Evolutionary conservation across 1,140 invertebrate species (phyloP).

Genomic region (Patella vulgata): DNA sequence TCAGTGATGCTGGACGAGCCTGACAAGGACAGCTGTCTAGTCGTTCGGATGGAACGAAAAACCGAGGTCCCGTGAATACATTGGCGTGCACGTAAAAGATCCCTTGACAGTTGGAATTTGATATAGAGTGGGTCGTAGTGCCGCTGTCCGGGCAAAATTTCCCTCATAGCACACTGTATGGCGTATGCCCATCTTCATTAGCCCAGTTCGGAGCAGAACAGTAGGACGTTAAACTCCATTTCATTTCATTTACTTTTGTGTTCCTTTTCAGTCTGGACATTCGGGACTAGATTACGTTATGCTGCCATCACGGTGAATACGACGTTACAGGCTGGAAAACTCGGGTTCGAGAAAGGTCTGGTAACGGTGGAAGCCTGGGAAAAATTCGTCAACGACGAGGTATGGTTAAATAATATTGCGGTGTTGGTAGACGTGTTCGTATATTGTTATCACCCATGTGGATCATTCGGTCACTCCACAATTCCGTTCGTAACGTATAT

Average conservation of each 20-base stretch:
- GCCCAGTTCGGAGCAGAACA: no score
- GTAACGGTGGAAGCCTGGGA: conserved; percentile 41
- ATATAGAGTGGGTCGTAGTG: no score
- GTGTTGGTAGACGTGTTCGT: conserved; percentile 12
- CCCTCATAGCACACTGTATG: no score
- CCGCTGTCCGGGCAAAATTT: no score
- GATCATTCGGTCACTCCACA: conserved; percentile 5
- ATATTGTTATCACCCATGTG: background rate
- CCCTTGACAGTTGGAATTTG: no score
- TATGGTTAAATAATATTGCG: conserved; percentile 10
- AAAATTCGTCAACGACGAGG: conserved; percentile 17
- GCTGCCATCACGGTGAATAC: conserved; percentile 33
- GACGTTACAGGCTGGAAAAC: conserved; percentile 9
- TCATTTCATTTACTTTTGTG: background rate
- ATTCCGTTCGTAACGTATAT: background rate
- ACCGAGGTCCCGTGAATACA: no score
- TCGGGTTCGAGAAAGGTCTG: conserved; percentile 30
- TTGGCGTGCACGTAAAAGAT: no score
- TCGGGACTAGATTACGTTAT: conserved; percentile 37
- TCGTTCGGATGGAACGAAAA: no score
- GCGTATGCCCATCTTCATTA: no score
- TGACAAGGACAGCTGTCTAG: no score
- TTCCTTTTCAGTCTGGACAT: conserved; percentile 8
- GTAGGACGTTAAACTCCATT: background rate
- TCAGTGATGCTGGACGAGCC: no score